Base-by-base conservation (phyloP, 53 echinoderm and acorn worm genomes). In the Actinopyga echinites region DNA sequence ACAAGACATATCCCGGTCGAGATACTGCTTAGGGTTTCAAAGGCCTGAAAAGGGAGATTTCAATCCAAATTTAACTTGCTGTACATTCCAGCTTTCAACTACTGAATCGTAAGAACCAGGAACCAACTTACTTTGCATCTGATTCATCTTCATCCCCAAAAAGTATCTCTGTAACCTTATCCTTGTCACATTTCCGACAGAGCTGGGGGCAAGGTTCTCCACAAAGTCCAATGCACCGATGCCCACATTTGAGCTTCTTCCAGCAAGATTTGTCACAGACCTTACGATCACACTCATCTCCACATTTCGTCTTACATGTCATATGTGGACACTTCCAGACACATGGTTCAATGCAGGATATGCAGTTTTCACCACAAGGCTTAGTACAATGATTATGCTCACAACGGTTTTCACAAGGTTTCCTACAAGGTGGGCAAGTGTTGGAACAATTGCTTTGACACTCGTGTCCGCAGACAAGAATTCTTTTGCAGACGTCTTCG, bases 211-310 rank as follows among this genome's bases (percentile, higher is more conserved):
- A 95, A 5, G 61, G 89, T 52, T 95, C 95, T 26, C 95, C 95
- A 80, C 95, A 95, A 28, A 95, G 69, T 10, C 95, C 95, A 23
- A 95, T 93, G 65, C 95, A 95, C 9, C 54, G 82, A 60, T 95
- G 95, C 61, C 84, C 85, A 37, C 95, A 95, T 31, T 36, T 83
- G 0, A 95, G 91, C 12, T 23, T 87, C 44, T 68, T 63, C 3
- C 19, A 22, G 58, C 95, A 95, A 20, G 93, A 87, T 52, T 77
- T 43, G 44, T 89, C 53, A 60, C 95, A 95, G 4, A 87, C 89
- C 25, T 82, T 60, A 26, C 95, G 68, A 58, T 95, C 74, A 74
- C 95, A 95, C 5, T 68, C 82, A 31, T 91, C 83, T 30, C 95
- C 89, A 80, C 95, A 95, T 45, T 68, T 52, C 54, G 73, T 91